Base-by-base conservation (phyloP, 2,888 invertebrate genomes). In the Cryptus armator region DNA sequence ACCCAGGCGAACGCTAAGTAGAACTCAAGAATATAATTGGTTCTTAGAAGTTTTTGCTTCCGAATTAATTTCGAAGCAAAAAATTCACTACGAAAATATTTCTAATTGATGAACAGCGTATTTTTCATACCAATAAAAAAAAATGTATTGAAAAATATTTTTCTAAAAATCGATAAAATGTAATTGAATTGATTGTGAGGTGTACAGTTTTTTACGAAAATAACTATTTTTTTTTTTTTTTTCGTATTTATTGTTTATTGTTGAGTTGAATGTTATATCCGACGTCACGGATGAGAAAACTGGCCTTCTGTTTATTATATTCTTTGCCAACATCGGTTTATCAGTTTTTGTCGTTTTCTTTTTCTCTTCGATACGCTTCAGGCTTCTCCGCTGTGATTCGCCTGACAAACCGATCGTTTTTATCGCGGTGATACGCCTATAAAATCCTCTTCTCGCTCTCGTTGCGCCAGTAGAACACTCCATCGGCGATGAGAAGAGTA, bases 341-440 rank as follows among this genome's bases (percentile, higher is more conserved):
- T 64, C 44, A 24, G 4, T 59, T 43, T 56, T 68, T 32, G 51
- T 51, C 32, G 24, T 51, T 44, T 64, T 70, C 29, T 75, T 64
- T 70, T 48, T 48, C 37, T 43, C 16, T n/a, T 32, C 75, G 64
- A 64, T 75, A 64, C 64, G 48, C 59, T 44, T 51, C 43, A 19
- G 56, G 72, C 46, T 19, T 56, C 70, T 37, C 64, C 66, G 66
- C 53, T 74, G 74, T 29, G 74, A 79, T 79, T 79, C 79, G 74
- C 62, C 43, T 48, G 68, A 43, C 74, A 10, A 68, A 68, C 68
- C 72, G 79, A 79, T 64, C 75, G 79, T 88, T 89, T 90, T 89
- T 89, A 89, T 89, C 86, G 87, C 83, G 83, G 85, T 86, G 89
- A 89, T 89, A 87, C 88, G 83, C 89, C 89, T 89, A 90, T 89